These are phyloP conservation scores for Ceyx cyanopectus DNA, from an alignment of 2,113 vertebrate species.

Conservation along the genomic window DNA sequence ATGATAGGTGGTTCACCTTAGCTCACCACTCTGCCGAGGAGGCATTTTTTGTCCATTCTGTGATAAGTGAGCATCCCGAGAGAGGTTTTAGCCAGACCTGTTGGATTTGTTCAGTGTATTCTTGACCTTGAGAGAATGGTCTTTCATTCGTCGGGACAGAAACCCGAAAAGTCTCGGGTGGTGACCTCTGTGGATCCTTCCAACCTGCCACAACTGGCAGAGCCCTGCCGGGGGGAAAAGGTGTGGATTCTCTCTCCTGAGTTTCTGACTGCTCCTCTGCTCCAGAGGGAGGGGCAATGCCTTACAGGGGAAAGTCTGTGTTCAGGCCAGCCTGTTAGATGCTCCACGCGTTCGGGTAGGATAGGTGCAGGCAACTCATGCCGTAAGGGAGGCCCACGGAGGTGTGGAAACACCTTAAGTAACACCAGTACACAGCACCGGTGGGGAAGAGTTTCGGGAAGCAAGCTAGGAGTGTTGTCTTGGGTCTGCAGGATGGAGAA, in stretches of 20 bases:
- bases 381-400: not conserved
- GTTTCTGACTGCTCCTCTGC: not conserved
- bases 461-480: not conserved
- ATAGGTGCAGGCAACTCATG: fast-evolving
- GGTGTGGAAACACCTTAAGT: not conserved
- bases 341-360: fast-evolving
- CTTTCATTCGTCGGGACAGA: not conserved
- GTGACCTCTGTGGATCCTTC: not conserved
- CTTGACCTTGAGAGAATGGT: conserved; percentile 64
- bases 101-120: not conserved
- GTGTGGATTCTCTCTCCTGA: not conserved
- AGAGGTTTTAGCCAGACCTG: conserved; percentile 18
- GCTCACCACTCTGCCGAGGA: not conserved
- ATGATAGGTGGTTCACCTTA: not conserved
- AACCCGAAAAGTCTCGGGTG: not conserved
- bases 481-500: not conserved
- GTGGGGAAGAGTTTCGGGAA: not conserved
- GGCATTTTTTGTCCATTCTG: not conserved
- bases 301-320: too few relatives aligned
- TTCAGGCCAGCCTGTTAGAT: fast-evolving
- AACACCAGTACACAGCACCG: not conserved
- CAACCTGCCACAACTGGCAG: not conserved
- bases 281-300: not conserved
- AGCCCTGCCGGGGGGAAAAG: not conserved
- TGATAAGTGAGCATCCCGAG: not conserved